Evolutionary conservation across 2,797 vertebrate species (phyloP).

Genomic region (Xenentodon cancila): DNA sequence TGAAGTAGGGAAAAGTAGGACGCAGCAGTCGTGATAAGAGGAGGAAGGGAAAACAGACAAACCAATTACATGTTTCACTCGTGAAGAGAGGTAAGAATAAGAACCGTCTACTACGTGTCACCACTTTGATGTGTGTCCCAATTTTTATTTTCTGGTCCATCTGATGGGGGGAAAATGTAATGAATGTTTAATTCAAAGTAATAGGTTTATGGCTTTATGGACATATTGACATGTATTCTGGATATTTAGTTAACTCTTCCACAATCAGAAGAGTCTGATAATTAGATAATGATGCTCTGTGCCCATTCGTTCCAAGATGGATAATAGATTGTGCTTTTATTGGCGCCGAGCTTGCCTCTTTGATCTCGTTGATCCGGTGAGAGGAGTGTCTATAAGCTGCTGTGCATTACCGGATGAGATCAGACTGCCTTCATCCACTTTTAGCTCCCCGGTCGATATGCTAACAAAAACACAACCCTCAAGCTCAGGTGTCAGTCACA

Average conservation of each 20-base stretch:
- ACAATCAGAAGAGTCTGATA: neutral
- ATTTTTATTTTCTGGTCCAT: conserved; percentile 3
- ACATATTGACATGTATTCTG: neutral
- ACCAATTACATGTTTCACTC: conserved; percentile 49
- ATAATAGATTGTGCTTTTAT: conserved; percentile 18
- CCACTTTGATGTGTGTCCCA: conserved; percentile 10
- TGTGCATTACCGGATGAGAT: conserved; percentile 44
- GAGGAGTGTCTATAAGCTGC: conserved; percentile 34
- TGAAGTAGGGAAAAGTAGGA: conserved; percentile 54
- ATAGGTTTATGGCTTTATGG: neutral
- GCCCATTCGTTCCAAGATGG: conserved; percentile 1
- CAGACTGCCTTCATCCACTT: conserved; percentile 41
- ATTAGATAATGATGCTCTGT: neutral
- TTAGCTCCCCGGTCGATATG: conserved; percentile 48
- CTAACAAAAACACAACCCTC: conserved; percentile 37
- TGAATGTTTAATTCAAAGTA: conserved; percentile 1
- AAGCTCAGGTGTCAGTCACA: conserved; percentile 32
- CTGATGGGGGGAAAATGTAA: neutral
- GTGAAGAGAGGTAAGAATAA: conserved; percentile 21
- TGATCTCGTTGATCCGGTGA: conserved; percentile 42
- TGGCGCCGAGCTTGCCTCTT: conserved; percentile 16
- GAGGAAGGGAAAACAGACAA: conserved; percentile 38
- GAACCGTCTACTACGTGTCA: conserved; percentile 9
- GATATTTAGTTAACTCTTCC: neutral
- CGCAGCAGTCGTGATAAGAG: conserved; percentile 31